Conservation (phyloP, 92 coral and sea anemone genomes). For the Montipora capitata region DNA sequence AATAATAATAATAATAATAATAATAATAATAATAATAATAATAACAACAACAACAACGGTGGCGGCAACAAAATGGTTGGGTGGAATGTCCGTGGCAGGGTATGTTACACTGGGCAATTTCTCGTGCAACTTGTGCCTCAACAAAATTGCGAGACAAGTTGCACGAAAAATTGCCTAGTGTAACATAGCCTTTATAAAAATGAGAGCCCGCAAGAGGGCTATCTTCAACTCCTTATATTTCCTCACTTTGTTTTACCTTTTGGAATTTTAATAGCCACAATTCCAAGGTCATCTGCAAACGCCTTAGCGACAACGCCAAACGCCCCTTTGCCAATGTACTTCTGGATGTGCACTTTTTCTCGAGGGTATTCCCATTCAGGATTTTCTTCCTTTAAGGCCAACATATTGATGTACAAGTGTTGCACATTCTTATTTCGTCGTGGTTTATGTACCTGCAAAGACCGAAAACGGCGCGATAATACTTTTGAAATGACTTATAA, state of each 20-base stretch:
- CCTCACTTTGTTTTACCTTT: conserved; percentile 49
- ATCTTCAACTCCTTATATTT: too few relatives aligned
- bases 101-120: neutral
- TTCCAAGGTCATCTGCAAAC: conserved; percentile 78
- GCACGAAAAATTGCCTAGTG: neutral
- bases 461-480: neutral
- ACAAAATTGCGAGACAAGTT: too few relatives aligned
- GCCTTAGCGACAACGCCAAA: conserved; percentile 90
- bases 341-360: conserved; percentile 65
- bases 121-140: too few relatives aligned
- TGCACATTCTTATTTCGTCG: neutral
- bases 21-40: too few relatives aligned
- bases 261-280: conserved; percentile 86
- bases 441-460: conserved; percentile 3
- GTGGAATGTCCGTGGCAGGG: too few relatives aligned
- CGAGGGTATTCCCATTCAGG: conserved; percentile 82
- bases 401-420: conserved; percentile 44
- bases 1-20: too few relatives aligned
- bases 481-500: too few relatives aligned
- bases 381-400: conserved; percentile 20
- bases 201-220: too few relatives aligned
- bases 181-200: too few relatives aligned
- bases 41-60: too few relatives aligned
- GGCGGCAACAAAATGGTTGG: too few relatives aligned
- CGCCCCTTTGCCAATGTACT: conserved; percentile 87